Evolutionary conservation across 2,888 invertebrate genomes (phyloP).

Genomic region (Meta bourneti): DNA sequence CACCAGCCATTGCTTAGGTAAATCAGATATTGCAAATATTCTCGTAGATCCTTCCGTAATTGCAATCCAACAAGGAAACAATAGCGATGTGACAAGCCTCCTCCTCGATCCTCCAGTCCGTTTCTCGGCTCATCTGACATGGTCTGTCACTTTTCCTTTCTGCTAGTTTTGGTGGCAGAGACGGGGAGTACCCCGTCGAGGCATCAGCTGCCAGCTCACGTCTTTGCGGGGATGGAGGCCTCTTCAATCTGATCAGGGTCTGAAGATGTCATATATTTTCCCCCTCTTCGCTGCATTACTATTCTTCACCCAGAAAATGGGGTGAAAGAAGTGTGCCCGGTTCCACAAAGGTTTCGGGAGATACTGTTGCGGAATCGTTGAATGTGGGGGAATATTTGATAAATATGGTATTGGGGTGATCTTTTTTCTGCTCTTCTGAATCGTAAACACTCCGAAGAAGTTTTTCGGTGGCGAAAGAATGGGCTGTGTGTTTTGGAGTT

Average conservation of each 20-base stretch:
- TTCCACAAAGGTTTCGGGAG: neutral
- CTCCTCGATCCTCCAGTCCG: neutral
- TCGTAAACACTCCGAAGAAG: neutral
- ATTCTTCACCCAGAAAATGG: neutral
- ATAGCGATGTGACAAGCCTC: slow-evolving; percentile 17
- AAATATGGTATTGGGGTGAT: neutral
- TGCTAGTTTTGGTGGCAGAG: neutral
- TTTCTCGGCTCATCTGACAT: slow-evolving; percentile 30
- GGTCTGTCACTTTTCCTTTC: slow-evolving; percentile 16
- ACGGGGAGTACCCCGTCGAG: slow-evolving; percentile 23
- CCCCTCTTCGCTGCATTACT: slow-evolving; percentile 10
- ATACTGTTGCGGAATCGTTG: neutral
- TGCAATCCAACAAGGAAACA: slow-evolving; percentile 40
- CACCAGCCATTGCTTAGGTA: neutral
- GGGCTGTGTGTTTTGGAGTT: too few relatives aligned
- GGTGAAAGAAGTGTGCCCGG: neutral
- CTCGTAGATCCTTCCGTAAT: slow-evolving; percentile 3
- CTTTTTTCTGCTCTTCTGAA: neutral
- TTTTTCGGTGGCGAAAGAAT: too few relatives aligned
- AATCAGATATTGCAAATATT: neutral
- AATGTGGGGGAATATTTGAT: slow-evolving; percentile 1
- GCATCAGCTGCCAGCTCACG: slow-evolving; percentile 66
- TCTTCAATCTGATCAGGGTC: slow-evolving; percentile 55
- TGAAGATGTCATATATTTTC: slow-evolving; percentile 17
- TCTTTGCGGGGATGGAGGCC: slow-evolving; percentile 1